These are phyloP conservation scores for Gallinago undulata DNA, from an alignment of 2,113 vertebrate genomes.

Conservation along the genomic window DNA sequence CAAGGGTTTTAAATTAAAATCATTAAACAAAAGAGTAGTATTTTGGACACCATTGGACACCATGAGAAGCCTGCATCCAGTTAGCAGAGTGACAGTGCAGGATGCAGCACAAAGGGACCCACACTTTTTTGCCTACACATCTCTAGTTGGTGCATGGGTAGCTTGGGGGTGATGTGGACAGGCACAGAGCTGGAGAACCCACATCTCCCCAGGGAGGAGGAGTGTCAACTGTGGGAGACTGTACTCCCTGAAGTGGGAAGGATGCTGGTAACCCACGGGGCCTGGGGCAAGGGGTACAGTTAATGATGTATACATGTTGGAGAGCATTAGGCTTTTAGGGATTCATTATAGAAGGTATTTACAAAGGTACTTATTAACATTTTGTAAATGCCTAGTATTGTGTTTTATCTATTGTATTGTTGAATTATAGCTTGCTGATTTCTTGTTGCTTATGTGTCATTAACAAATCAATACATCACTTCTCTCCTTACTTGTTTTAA, in stretches of 20 bases:
- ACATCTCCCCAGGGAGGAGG: not conserved
- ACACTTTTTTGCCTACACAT: not conserved
- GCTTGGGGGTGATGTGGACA: not conserved
- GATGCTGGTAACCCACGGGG: not conserved
- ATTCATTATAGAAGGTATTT: not conserved
- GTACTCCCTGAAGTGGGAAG: not conserved
- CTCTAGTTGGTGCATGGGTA: not conserved
- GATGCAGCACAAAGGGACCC: rapidly evolving
- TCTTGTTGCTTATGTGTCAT: not conserved
- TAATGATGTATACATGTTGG: not conserved
- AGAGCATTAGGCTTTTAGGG: not conserved
- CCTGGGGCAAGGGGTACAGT: not conserved
- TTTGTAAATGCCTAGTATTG: not conserved
- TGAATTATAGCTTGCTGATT: not conserved
- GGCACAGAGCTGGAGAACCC: not conserved
- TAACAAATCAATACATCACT: not conserved
- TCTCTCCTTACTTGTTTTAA: not conserved
- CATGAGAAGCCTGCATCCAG: not conserved
- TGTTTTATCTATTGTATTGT: not conserved
- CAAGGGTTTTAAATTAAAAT: not conserved
- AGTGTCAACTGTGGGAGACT: not conserved
- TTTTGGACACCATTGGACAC: not conserved
- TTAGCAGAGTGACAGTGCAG: not conserved
- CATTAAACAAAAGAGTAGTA: not conserved
- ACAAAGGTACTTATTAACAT: not conserved